Conservation (phyloP, 2,888 invertebrate genomes). For the Salpingus planirostris region DNA sequence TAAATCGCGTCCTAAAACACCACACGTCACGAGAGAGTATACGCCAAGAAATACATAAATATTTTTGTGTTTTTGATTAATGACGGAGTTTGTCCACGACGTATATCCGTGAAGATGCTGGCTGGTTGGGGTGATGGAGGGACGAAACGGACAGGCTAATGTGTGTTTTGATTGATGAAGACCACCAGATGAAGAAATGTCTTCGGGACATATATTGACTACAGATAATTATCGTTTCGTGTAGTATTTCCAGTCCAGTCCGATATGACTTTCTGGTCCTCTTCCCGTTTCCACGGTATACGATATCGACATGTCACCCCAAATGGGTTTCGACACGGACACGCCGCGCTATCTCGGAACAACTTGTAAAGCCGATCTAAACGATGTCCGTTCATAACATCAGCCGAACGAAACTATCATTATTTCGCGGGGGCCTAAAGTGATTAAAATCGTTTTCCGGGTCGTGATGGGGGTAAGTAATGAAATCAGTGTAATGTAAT, state of each 20-base stretch:
- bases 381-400: conserved; percentile 10
- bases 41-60: conserved; percentile 25
- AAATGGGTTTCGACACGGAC: conserved; percentile 25
- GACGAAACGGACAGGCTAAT: conserved; percentile 31
- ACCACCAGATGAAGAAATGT: conserved; percentile 42
- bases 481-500: conserved; percentile 16
- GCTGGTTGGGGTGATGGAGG: conserved; percentile 9
- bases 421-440: too few species aligned
- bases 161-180: conserved; percentile 40
- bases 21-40: too few species aligned
- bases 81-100: conserved; percentile 29
- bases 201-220: conserved; percentile 39
- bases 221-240: conserved; percentile 34
- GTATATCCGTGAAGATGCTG: conserved; percentile 19
- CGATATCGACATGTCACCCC: conserved; percentile 13
- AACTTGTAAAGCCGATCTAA: conserved; percentile 15
- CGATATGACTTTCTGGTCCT: too few species aligned
- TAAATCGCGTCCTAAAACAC: conserved; percentile 26
- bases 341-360: conserved; percentile 20
- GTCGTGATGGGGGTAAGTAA: too few species aligned
- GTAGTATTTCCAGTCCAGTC: too few species aligned
- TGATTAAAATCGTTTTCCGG: too few species aligned
- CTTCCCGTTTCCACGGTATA: too few species aligned
- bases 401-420: too few species aligned
- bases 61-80: conserved; percentile 36